Evolutionary conservation across 2,797 vertebrate genomes (phyloP).

Genomic region (Girardinus metallicus): DNA sequence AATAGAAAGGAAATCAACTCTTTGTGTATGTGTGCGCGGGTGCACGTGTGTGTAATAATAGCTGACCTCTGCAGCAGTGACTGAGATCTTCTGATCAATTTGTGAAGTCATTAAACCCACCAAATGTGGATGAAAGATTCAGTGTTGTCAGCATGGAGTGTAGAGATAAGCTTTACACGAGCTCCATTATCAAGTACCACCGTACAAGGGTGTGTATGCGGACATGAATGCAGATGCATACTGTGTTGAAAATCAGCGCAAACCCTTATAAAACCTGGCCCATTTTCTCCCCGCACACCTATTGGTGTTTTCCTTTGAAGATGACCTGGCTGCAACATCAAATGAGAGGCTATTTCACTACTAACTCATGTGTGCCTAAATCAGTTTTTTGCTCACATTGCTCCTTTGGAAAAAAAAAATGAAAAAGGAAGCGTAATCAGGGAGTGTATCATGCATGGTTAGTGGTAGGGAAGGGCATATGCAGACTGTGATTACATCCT

Average conservation of each 20-base stretch:
- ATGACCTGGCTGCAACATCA: constrained; percentile 64
- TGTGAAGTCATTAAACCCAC: constrained; percentile 65
- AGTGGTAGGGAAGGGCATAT: constrained; percentile 29
- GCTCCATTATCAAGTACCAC: constrained; percentile 48
- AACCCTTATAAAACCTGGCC: constrained; percentile 34
- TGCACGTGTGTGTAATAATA: constrained; percentile 19
- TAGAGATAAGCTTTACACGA: constrained; percentile 48
- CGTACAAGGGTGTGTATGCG: background rate
- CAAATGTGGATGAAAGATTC: constrained; percentile 42
- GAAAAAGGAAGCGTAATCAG: constrained; percentile 12
- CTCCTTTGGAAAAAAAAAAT: constrained; percentile 18
- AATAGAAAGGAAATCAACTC: background rate
- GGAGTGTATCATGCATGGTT: constrained; percentile 59
- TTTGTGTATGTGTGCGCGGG: background rate
- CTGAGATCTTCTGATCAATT: constrained; percentile 62
- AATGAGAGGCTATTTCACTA: constrained; percentile 62
- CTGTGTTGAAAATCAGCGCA: constrained; percentile 29
- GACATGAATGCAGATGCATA: constrained; percentile 4
- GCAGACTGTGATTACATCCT: constrained; percentile 51
- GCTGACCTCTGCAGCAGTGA: constrained; percentile 54
- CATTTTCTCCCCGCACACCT: constrained; percentile 33
- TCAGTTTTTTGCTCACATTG: constrained; percentile 33
- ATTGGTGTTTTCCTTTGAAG: constrained; percentile 66
- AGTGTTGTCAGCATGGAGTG: constrained; percentile 38
- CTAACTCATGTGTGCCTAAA: constrained; percentile 59